These are phyloP conservation scores for Drosophila sp. DNA, from an alignment of 1,140 invertebrate genomes.

Conservation along the genomic window DNA sequence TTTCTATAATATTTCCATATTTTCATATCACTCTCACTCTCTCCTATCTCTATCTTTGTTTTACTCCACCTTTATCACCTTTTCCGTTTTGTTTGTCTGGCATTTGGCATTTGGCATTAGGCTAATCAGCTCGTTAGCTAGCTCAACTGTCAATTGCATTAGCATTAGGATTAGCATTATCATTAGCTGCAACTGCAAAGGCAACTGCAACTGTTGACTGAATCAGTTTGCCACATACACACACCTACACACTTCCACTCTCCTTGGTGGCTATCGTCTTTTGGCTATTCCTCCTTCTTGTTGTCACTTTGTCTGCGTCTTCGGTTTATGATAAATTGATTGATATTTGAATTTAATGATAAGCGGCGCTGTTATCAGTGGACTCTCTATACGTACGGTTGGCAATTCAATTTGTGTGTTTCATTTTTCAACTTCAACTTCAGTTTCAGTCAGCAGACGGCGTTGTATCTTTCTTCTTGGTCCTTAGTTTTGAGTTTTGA, in stretches of 20 bases:
- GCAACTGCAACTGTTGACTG: constrained; percentile 26
- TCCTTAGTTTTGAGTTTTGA: constrained; percentile 7
- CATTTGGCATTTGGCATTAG: constrained; percentile 8
- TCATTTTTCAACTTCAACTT: constrained; percentile 83
- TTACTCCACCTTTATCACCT: not conserved
- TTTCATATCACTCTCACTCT: not conserved
- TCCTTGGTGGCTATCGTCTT: not conserved
- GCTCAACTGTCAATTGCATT: constrained; percentile 42
- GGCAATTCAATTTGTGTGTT: constrained; percentile 74
- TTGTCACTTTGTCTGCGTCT: constrained; percentile 29
- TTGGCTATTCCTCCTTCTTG: constrained; percentile 16
- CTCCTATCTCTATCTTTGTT: not conserved
- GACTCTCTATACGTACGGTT: constrained; percentile 43
- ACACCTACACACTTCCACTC: not conserved
- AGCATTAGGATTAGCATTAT: constrained; percentile 39
- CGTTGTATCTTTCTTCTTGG: constrained; percentile 24
- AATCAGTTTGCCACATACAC: constrained; percentile 6
- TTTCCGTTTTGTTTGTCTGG: not conserved
- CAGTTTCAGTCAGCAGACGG: constrained; percentile 66
- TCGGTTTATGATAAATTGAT: constrained; percentile 80
- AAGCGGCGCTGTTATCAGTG: constrained; percentile 46
- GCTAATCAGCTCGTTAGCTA: constrained; percentile 43
- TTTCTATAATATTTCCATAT: no score
- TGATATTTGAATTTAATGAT: constrained; percentile 84
- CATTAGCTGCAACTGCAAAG: constrained; percentile 20